Conservation (phyloP, 1,140 invertebrate species). For the Formica exsecta region DNA sequence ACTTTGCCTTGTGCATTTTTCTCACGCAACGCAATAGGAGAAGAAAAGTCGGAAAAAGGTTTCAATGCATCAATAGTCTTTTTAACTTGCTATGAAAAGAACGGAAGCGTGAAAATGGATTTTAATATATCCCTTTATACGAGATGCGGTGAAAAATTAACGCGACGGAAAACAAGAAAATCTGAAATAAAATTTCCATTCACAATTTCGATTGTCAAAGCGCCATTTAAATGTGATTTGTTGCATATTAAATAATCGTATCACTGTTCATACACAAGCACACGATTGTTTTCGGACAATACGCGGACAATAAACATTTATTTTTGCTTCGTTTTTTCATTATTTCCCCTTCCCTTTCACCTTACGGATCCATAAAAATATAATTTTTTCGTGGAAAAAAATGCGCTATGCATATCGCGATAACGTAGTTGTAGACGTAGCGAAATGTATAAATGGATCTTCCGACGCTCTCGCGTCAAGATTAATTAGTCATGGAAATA, state of each 20-base stretch:
- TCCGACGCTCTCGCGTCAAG: not conserved
- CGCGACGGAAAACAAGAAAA: not conserved
- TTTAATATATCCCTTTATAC: constrained; percentile 44
- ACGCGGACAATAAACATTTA: not conserved
- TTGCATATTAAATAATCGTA: constrained; percentile 39
- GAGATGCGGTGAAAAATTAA: constrained; percentile 25
- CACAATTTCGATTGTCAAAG: constrained; percentile 14
- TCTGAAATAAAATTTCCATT: constrained; percentile 21
- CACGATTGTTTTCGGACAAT: not conserved
- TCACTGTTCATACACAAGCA: not conserved
- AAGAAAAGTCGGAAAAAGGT: constrained; percentile 16
- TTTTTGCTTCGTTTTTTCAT: not conserved
- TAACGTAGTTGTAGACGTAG: constrained; percentile 27
- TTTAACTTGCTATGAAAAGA: constrained; percentile 49
- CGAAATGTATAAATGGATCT: constrained; percentile 35
- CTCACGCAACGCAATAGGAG: constrained; percentile 2
- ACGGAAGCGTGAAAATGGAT: constrained; percentile 43
- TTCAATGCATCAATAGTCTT: constrained; percentile 31
- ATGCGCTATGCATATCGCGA: constrained; percentile 32
- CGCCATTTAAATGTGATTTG: constrained; percentile 9
- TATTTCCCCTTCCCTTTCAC: constrained; percentile 14
- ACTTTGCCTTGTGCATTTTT: not conserved
- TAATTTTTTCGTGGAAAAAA: constrained; percentile 46
- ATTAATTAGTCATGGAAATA: constrained; percentile 64
- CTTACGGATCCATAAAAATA: not conserved